phyloP scores from a whole-genome alignment of 2,113 vertebrate species.

The Jacana jacana region DNA sequence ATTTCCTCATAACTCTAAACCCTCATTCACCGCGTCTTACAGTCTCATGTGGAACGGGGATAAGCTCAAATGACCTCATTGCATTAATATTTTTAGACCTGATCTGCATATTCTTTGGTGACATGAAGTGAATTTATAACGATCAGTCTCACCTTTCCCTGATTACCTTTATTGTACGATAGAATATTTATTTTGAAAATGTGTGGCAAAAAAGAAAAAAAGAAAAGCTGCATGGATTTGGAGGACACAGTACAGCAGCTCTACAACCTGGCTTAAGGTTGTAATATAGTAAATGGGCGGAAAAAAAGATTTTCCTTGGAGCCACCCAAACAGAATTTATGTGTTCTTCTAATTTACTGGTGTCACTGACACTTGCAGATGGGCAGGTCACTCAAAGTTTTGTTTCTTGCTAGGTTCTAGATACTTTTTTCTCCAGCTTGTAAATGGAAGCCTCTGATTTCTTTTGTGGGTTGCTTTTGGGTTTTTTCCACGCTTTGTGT shows the following conservation, averaged over 20 bases:
- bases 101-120: neutral
- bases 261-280: neutral
- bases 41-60: neutral
- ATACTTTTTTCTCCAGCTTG: neutral
- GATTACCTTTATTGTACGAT: neutral
- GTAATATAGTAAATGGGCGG: neutral
- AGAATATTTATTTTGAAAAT: neutral
- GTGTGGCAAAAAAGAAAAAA: neutral
- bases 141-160: constrained; percentile 1
- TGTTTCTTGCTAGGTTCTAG: neutral
- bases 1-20: neutral
- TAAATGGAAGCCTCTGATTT: neutral
- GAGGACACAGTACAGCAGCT: neutral
- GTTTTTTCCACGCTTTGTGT: neutral
- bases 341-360: neutral
- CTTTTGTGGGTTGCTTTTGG: no score
- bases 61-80: neutral
- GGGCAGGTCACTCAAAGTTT: neutral
- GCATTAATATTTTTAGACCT: neutral
- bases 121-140: neutral
- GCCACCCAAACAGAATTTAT: neutral
- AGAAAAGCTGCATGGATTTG: neutral
- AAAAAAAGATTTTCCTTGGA: neutral
- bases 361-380: neutral
- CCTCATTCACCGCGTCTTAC: neutral